phyloP scores from a whole-genome alignment of 2,888 invertebrate genomes.

The Desoria tigrina region DNA sequence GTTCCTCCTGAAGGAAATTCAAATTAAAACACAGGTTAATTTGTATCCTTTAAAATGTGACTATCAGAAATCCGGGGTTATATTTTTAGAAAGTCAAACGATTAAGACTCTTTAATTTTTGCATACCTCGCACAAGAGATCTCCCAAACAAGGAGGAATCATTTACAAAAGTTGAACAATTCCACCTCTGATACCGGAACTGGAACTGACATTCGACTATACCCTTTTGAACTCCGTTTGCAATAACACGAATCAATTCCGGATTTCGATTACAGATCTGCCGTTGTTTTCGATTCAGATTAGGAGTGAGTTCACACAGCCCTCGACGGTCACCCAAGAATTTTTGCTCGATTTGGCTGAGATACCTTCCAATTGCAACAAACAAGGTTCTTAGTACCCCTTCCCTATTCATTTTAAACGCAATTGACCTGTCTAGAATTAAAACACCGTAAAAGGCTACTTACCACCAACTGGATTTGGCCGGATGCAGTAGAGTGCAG shows the following conservation, averaged over 20 bases:
- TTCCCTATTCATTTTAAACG: no score
- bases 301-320: slow-evolving; percentile 46
- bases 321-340: slow-evolving; percentile 27
- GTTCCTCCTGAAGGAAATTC: slow-evolving; percentile 44
- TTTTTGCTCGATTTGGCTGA: slow-evolving; percentile 45
- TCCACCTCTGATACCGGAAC: slow-evolving; percentile 50
- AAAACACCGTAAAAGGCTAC: slow-evolving; percentile 8
- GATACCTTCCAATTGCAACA: no score
- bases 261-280: slow-evolving; percentile 44
- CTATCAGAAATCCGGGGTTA: no score
- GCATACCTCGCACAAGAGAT: slow-evolving; percentile 47
- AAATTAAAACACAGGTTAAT: no score
- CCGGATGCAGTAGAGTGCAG: slow-evolving; percentile 16
- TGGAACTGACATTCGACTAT: slow-evolving; percentile 38
- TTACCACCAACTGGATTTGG: slow-evolving; percentile 49
- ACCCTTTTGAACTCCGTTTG: slow-evolving; percentile 41
- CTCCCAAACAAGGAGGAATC: slow-evolving; percentile 51
- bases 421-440: no score
- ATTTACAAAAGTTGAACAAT: slow-evolving; percentile 47
- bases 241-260: slow-evolving; percentile 34
- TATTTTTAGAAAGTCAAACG: no score
- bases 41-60: background rate
- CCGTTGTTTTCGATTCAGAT: slow-evolving; percentile 42
- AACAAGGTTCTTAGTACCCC: no score
- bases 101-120: no score